These are phyloP conservation scores for Triplophysa bombifrons DNA, from an alignment of 2,797 vertebrate species.

Conservation along the genomic window DNA sequence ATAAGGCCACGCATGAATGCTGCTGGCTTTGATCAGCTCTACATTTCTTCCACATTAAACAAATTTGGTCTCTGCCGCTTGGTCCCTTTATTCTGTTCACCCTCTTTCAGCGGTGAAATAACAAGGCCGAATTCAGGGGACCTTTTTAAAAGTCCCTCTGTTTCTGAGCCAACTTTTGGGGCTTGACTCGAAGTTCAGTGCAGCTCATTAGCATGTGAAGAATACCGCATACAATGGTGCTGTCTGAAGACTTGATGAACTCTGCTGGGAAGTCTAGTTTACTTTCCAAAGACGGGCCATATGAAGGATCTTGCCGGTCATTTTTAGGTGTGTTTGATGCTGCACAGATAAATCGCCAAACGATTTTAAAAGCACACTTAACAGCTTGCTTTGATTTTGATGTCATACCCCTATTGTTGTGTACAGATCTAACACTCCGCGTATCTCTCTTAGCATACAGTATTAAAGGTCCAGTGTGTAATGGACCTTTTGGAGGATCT, in stretches of 20 bases:
- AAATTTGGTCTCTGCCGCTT: conserved; percentile 24
- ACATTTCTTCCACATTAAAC: conserved; percentile 38
- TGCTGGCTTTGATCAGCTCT: conserved; percentile 70
- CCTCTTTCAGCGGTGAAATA: conserved; percentile 42
- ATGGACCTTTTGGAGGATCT: no score
- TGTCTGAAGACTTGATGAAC: background rate
- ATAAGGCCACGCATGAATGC: conserved; percentile 78
- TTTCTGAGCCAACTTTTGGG: conserved; percentile 12
- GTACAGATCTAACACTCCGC: no score
- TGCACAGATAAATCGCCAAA: no score
- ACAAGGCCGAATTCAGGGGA: conserved; percentile 38
- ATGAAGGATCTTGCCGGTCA: no score
- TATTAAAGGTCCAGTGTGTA: no score
- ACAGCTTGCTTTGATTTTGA: no score
- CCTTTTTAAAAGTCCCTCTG: conserved; percentile 31
- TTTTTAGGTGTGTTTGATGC: no score
- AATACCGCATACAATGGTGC: background rate
- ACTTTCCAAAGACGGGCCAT: background rate
- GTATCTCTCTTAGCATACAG: background rate
- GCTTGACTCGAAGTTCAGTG: background rate
- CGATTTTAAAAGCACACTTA: no score
- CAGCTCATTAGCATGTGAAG: background rate
- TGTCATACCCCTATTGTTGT: no score
- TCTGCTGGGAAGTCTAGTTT: background rate
- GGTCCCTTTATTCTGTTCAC: conserved; percentile 29